A percentile compares a stretch with the other conserved stretches of the same genome.
phyloP scores from a whole-genome alignment of 2,113 vertebrate genomes.

The Plestiodon gilberti region DNA sequence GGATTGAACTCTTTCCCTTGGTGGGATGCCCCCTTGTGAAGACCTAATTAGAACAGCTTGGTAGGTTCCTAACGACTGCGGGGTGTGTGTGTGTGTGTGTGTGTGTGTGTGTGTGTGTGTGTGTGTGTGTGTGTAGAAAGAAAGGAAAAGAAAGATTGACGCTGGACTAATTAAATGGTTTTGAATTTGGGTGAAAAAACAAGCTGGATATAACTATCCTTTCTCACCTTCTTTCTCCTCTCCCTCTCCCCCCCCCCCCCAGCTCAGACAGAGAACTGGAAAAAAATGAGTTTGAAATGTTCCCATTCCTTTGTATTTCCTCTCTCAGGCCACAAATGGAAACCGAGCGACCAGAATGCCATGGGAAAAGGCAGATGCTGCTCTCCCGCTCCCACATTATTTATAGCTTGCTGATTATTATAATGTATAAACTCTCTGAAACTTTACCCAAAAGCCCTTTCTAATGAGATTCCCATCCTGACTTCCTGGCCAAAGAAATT shows the following conservation, averaged over 20 bases:
- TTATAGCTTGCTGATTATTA: constrained; percentile 39
- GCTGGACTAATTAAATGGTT: not conserved
- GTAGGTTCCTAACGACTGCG: not conserved
- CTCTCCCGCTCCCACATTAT: constrained; percentile 28
- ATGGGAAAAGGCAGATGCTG: constrained; percentile 24
- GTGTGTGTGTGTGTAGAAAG: no score
- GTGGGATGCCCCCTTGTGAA: not conserved
- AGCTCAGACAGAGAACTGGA: not conserved
- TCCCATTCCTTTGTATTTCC: constrained; percentile 9
- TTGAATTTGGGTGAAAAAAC: not conserved
- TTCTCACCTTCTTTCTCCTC: not conserved
- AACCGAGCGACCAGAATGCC: constrained; percentile 24
- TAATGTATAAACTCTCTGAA: constrained; percentile 38
- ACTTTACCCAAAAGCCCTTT: constrained; percentile 29
- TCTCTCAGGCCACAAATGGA: constrained; percentile 14
- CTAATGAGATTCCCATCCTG: constrained; percentile 14
- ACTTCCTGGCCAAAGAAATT: constrained; percentile 31
- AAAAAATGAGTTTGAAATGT: not conserved
- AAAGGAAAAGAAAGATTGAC: not conserved
- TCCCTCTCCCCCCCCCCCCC: not conserved
- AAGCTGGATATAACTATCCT: not conserved
- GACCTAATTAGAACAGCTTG: constrained; percentile 24
- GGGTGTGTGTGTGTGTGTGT: not conserved
- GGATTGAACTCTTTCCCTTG: not conserved
- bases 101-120: not conserved